These are phyloP conservation scores for Perithous albicinctus DNA, from an alignment of 2,888 invertebrate species.

Conservation along the genomic window DNA sequence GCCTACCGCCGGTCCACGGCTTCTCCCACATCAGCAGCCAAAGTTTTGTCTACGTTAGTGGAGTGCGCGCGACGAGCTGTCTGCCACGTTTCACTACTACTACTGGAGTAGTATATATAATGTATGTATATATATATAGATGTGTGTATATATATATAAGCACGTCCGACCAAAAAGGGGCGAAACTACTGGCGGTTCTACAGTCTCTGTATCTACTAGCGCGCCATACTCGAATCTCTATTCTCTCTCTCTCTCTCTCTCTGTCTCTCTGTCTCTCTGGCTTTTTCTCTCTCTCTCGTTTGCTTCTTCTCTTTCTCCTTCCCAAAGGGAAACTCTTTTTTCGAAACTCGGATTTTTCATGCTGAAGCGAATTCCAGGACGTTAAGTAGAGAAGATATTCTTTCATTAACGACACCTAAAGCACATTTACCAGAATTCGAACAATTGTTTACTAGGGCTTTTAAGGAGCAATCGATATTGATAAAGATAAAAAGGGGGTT, in stretches of 20 bases:
- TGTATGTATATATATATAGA: background rate
- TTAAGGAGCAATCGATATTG: background rate
- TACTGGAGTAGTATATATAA: conserved; percentile 7
- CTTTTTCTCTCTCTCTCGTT: background rate
- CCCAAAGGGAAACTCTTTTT: background rate
- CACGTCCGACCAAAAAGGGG: conserved; percentile 55
- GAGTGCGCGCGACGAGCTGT: conserved; percentile 56
- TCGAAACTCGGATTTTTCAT: background rate
- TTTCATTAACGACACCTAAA: background rate
- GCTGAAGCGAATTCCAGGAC: background rate
- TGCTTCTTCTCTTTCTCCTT: conserved; percentile 3
- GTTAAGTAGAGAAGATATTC: too few relatives aligned
- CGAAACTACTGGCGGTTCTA: conserved; percentile 55
- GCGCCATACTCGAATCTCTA: conserved; percentile 25
- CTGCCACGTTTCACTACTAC: conserved; percentile 32
- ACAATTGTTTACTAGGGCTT: background rate
- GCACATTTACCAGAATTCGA: background rate
- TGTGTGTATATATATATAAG: background rate
- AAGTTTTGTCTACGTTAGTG: conserved; percentile 63
- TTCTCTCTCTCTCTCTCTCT: background rate
- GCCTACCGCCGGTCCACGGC: conserved; percentile 78
- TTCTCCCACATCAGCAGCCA: conserved; percentile 57
- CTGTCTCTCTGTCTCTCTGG: too few relatives aligned
- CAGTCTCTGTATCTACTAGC: conserved; percentile 32
- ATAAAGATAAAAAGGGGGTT: background rate